Base-by-base conservation (phyloP, 2,113 vertebrate species). In the Globicephala melas region DNA sequence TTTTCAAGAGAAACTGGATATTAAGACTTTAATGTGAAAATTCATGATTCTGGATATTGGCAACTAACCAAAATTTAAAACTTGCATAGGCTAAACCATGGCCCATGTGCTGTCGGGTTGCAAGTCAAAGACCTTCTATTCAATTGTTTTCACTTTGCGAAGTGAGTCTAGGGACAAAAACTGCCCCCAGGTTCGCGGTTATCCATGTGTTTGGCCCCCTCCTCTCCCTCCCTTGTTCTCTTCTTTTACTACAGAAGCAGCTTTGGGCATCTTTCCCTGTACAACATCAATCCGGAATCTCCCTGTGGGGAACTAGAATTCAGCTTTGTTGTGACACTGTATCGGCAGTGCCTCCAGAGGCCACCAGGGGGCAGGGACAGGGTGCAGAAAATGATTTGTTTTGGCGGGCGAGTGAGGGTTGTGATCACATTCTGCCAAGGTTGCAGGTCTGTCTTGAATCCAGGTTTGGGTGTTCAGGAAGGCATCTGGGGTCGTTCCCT, bases 21-120 rank as follows among this genome's bases (percentile, higher is more conserved):
- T 62, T 94, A 21, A 84, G 10, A 89, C 68, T 95, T 94, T 89
- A 95, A 89, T 84, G 58, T 74, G 38, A 23, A 94, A 91, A 74
- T 83, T 26, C 70, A 31, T 91, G 41, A 89, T 91, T 81, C 55
- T 18, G 8, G 53, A 55, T 97, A 15, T 79, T 77, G 67, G 10
- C 53, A 77, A 44, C 50, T 81, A 85, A 65, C 6, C 36, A 31
- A n/a, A 77, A 65, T 36, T 28, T 67, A 31, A 41, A 63, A 82
- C 33, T 9, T 74, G 11, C 23, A 18, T 33, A 41, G 50, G 1
- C 36, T 89, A n/a, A 76, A 28, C 14, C 14, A 47, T 33, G n/a
- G 41, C 0, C 25, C 12, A 2, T 25, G 31, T 41, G 58, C 44
- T 60, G 12, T 77, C 8, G 7, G 6, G 71, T 73, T 81, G 88